Evolutionary conservation across 2,888 invertebrate genomes (phyloP).

Genomic region (Agonum fuliginosum): DNA sequence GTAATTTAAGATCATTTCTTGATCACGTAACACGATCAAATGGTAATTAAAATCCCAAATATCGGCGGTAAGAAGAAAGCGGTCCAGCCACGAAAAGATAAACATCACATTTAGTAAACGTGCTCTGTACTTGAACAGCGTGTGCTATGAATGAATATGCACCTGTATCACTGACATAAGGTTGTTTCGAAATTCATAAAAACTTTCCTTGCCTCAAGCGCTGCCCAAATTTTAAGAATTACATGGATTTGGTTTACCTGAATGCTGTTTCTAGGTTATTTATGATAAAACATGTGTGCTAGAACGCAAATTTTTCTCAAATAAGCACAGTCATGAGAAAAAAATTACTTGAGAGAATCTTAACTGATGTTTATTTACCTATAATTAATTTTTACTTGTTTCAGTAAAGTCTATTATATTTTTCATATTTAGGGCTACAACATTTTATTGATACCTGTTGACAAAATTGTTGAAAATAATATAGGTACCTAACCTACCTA

Average conservation of each 20-base stretch:
- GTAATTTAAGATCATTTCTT: background rate
- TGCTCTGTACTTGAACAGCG: background rate
- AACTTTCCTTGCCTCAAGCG: conserved; percentile 35
- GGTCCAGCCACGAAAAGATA: background rate
- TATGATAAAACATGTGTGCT: too few species aligned
- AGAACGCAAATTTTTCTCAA: too few species aligned
- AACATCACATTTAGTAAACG: conserved; percentile 20
- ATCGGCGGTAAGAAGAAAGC: conserved; percentile 31
- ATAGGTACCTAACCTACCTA: too few species aligned
- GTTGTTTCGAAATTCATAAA: conserved; percentile 29
- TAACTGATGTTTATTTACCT: too few species aligned
- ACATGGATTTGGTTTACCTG: background rate
- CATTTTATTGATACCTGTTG: too few species aligned
- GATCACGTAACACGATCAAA: conserved; percentile 6
- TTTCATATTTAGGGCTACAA: too few species aligned
- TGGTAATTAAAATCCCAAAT: conserved; percentile 20
- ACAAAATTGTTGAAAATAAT: too few species aligned
- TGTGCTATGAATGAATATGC: conserved; percentile 27
- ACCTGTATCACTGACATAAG: conserved; percentile 4
- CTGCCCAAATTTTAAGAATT: conserved; percentile 27
- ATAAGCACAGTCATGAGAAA: too few species aligned
- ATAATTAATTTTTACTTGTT: too few species aligned
- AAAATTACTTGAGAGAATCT: too few species aligned
- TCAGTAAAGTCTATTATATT: too few species aligned
- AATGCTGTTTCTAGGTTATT: too few species aligned